Conservation (phyloP, 2,888 invertebrate genomes). For the Liposcelis brunnea region DNA sequence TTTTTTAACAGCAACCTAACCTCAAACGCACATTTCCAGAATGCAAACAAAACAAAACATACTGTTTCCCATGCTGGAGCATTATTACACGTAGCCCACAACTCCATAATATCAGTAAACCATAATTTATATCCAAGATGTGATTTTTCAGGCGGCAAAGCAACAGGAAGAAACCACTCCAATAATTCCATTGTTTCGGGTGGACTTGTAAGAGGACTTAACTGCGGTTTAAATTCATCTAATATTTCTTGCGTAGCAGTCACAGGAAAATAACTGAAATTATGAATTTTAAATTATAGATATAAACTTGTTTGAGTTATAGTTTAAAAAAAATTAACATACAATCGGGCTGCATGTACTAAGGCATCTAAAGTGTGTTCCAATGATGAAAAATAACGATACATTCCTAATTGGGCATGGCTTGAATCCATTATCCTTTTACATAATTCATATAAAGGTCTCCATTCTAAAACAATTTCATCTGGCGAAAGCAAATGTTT, state of each 20-base stretch:
- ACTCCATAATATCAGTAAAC: constrained; percentile 57
- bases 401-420: constrained; percentile 39
- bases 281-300: too few relatives aligned
- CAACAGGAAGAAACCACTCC: constrained; percentile 59
- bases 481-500: constrained; percentile 54
- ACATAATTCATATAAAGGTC: constrained; percentile 57
- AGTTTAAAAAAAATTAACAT: too few relatives aligned
- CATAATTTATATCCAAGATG: constrained; percentile 54
- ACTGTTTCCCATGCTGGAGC: constrained; percentile 48
- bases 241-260: constrained; percentile 71
- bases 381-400: constrained; percentile 28
- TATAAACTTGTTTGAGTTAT: constrained; percentile 5
- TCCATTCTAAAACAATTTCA: constrained; percentile 71
- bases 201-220: constrained; percentile 53
- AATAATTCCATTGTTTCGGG: constrained; percentile 39
- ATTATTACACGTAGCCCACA: constrained; percentile 65
- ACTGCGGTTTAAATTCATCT: constrained; percentile 58
- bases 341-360: constrained; percentile 19
- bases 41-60: constrained; percentile 18
- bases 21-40: constrained; percentile 2
- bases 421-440: constrained; percentile 33
- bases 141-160: constrained; percentile 41
- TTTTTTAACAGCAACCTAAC: background rate
- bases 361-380: constrained; percentile 19
- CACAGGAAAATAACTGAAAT: constrained; percentile 54